Evolutionary conservation across 2,113 vertebrate genomes (phyloP).

Genomic region (Archocentrus centrarchus): DNA sequence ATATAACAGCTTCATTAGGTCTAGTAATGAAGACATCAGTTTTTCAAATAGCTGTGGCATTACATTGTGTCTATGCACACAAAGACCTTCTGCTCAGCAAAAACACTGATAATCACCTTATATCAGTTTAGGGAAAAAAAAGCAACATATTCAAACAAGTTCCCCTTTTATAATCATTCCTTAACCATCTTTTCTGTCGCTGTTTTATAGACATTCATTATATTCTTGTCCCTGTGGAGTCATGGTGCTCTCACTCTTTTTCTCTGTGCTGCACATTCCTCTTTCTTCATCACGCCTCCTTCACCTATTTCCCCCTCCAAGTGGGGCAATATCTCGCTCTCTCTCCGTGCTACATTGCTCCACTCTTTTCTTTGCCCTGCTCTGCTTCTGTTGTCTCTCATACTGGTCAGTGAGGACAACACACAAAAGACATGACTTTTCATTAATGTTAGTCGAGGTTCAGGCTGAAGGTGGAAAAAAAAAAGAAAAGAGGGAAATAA

Average conservation of each 20-base stretch:
- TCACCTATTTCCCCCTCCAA: constrained; percentile 38
- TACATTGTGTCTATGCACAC: constrained; percentile 5
- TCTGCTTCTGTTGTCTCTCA: constrained; percentile 47
- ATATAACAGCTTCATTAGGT: constrained; percentile 53
- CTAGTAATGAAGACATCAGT: constrained; percentile 66
- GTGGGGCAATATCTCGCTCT: constrained; percentile 53
- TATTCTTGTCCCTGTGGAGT: constrained; percentile 1
- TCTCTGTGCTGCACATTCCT: not conserved
- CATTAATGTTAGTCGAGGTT: constrained; percentile 68
- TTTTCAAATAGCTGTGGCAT: constrained; percentile 40
- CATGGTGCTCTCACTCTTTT: not conserved
- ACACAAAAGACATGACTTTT: constrained; percentile 65
- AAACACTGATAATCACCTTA: constrained; percentile 53
- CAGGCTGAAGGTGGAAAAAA: constrained; percentile 24
- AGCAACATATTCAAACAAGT: not conserved
- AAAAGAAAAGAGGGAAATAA: constrained; percentile 1
- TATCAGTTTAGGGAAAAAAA: not conserved
- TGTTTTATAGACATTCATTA: constrained; percentile 26
- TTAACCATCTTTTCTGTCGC: not conserved
- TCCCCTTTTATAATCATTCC: not conserved
- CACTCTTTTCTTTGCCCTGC: constrained; percentile 26
- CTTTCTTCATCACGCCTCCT: not conserved
- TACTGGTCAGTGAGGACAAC: constrained; percentile 21
- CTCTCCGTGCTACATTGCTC: constrained; percentile 33
- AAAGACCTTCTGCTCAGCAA: constrained; percentile 56